These are phyloP conservation scores for Myotis pilosus DNA, from an alignment of 2,797 vertebrate species.

Conservation along the genomic window DNA sequence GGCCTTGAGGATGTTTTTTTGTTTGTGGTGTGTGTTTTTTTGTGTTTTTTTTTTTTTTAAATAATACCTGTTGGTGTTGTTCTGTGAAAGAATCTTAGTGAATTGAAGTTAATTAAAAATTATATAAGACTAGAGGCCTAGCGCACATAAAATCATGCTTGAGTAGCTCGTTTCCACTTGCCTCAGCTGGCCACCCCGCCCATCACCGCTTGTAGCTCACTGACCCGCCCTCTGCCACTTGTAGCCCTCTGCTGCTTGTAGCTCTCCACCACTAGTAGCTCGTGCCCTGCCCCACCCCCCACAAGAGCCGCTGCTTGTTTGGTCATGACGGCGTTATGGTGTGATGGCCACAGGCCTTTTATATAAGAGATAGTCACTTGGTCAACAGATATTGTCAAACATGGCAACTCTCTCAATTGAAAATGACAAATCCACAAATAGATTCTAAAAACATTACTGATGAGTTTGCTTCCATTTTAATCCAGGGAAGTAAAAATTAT, in stretches of 20 bases:
- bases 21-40: background rate
- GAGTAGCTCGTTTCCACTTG: too few relatives aligned
- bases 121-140: background rate
- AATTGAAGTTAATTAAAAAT: background rate
- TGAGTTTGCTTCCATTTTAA: conserved; percentile 14
- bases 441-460: background rate
- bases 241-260: too few relatives aligned
- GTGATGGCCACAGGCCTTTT: too few relatives aligned
- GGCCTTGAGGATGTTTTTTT: background rate
- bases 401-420: background rate
- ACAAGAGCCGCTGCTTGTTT: too few relatives aligned
- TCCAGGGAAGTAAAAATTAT: background rate
- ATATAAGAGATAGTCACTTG: too few relatives aligned
- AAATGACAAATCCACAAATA: background rate
- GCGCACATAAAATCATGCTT: fast-evolving
- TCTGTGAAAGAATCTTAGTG: background rate
- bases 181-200: too few relatives aligned
- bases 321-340: fast-evolving
- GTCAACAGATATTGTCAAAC: background rate
- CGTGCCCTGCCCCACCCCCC: fast-evolving
- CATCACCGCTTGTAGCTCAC: too few relatives aligned
- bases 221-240: too few relatives aligned
- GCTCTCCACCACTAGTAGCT: too few relatives aligned
- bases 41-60: background rate
- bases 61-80: background rate